Base-by-base conservation (phyloP, 2,888 invertebrate species). In the Cyclophora albipunctata region DNA sequence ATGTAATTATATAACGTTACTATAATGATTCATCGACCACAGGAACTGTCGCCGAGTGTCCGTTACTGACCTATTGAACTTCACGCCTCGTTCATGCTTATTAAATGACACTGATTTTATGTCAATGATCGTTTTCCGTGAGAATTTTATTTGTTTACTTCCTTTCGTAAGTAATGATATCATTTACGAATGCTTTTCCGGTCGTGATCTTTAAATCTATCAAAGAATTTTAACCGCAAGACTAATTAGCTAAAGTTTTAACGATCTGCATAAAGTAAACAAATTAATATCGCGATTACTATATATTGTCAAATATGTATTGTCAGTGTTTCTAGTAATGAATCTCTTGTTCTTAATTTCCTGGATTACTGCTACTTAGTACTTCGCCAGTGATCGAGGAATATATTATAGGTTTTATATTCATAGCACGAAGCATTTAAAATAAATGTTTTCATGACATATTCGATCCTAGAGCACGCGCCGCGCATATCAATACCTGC, bases 11-110 rank as follows among this genome's bases (percentile, higher is more conserved):
- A 20, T 20, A 20, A 20, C 20, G 20, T 20, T 20, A 20, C 20
- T 20, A 20, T 20, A 20, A 20, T 20, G 20, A 20, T 20, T 20
- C 20, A 20, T 20, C 20, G 20, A 20, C 20, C 20, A 20, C 20
- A 20, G 20, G 20, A 37, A 37, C 37, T 37, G 37, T 5, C 37
- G 4, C 37, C 37, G 37, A 49, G 49, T 62, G 70, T 76, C 78
- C 78, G 84, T 81, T 81, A 59, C 53, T 72, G 72, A 66, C 73
- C 74, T 73, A 20, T 69, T 64, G 58, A 64, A 71, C 74, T 69
- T 59, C 55, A 53, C 47, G 54, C 62, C 56, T 58, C 56, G 53
- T 59, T 64, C 63, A 59, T 64, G 70, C 71, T 68, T 74, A 78
- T 73, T 76, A 70, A 66, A 71, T 66, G 55, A 66, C 66, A 64